These are phyloP conservation scores for Adelognathus sp. DNA, from an alignment of 2,888 invertebrate genomes.

Conservation along the genomic window DNA sequence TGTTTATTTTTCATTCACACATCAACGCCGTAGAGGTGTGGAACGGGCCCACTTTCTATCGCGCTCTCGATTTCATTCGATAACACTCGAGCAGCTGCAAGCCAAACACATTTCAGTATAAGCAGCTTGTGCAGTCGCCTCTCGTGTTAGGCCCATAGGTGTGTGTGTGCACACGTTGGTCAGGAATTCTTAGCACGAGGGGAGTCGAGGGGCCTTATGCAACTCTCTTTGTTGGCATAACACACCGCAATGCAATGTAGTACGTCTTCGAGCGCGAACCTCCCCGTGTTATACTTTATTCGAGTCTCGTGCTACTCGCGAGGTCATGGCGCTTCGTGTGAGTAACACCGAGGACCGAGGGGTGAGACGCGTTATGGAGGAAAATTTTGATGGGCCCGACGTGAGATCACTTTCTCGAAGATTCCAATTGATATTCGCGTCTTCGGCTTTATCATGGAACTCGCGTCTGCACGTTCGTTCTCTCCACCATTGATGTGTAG, in stretches of 20 bases:
- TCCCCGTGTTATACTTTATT: constrained; percentile 44
- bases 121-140: constrained; percentile 10
- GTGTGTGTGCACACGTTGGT: constrained; percentile 57
- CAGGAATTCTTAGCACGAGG: constrained; percentile 67
- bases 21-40: not conserved
- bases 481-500: not conserved
- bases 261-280: constrained; percentile 36
- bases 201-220: constrained; percentile 64
- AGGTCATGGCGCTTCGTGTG: constrained; percentile 62
- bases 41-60: constrained; percentile 55
- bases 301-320: constrained; percentile 59
- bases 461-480: not conserved
- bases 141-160: constrained; percentile 21
- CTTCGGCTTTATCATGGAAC: not conserved
- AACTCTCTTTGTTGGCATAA: constrained; percentile 73
- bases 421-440: not conserved
- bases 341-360: constrained; percentile 34
- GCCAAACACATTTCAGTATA: constrained; percentile 25
- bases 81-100: constrained; percentile 42
- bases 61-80: constrained; percentile 58
- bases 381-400: not conserved
- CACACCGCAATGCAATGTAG: constrained; percentile 54
- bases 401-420: not conserved
- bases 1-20: not conserved
- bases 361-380: not conserved